Base-by-base conservation (phyloP, 2,797 vertebrate genomes). In the Notolabrus celidotus region DNA sequence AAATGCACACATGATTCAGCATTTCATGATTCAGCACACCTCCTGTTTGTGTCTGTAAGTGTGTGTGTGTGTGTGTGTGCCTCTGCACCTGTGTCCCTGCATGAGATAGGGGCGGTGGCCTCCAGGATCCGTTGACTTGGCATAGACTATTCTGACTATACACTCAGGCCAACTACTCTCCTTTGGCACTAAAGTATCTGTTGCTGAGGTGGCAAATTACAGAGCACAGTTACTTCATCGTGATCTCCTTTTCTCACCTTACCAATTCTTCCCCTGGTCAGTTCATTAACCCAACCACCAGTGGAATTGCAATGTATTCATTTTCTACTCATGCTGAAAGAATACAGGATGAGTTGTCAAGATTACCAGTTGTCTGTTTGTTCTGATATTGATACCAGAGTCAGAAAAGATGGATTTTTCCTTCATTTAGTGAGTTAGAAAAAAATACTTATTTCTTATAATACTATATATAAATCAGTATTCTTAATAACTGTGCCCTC, bases 101-200 rank as follows among this genome's bases (percentile, higher is more conserved):
- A 52, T 75, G 82, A 75, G 51, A 67, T 72, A 8, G 3, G 60
- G 75, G 73, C 59, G 38, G 60, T 19, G 73, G 71, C 79, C 79
- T 80, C 49, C 12, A 73, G 78, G 70, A 81, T 65, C 76, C 0
- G 1, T 77, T 49, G 61, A 68, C 63, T 85, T 88, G 85, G 87
- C 71, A 38, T 9, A 16, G 50, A 25, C 67, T 72, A 10, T 69
- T 77, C 60, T 71, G 29, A 81, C 72, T 53, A 58, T 79, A 76
- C 83, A 88, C 57, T 65, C 62, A 81, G 72, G 61, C 76, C 49
- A 27, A 33, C 74, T 90, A 89, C 90, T 86, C 86, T 82, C 43
- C 65, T 85, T 63, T 86, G 70, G 77, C 79, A 66, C 52, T 20
- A 41, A 74, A 62, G 50, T 63, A 33, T 74, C 74, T 65, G 80